Conservation (phyloP, 2,888 invertebrate species). For the Xylocampa areola region DNA sequence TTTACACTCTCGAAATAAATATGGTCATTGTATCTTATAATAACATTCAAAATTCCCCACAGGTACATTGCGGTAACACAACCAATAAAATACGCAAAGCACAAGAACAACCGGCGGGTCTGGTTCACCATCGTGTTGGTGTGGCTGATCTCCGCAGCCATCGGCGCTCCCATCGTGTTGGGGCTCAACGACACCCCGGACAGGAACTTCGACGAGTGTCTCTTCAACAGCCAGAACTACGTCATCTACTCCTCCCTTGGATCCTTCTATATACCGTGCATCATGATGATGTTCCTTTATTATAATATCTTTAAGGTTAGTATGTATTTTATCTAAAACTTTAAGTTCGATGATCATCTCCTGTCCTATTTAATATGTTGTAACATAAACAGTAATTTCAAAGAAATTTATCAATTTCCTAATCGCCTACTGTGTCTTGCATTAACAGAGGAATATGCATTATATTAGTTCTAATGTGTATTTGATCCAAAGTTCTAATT, state of each 20-base stretch:
- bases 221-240: conserved; percentile 99
- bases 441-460: no score
- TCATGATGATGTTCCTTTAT: conserved; percentile 99
- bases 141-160: conserved; percentile 97
- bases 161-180: conserved; percentile 98
- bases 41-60: conserved; percentile 53
- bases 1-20: no score
- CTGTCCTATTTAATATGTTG: no score
- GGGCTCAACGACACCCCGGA: conserved; percentile 98
- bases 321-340: conserved; percentile 35
- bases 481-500: no score
- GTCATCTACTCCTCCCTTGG: conserved; percentile 99
- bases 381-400: no score
- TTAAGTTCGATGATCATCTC: no score
- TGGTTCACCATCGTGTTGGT: conserved; percentile 98
- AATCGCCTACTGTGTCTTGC: no score
- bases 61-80: conserved; percentile 99
- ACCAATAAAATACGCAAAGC: conserved; percentile 99
- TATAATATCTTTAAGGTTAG: conserved; percentile 98
- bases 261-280: conserved; percentile 99
- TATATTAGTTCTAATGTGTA: no score
- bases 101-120: conserved; percentile 98
- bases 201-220: conserved; percentile 95
- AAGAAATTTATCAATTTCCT: no score
- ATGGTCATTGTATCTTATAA: neutral